Evolutionary conservation across 2,797 vertebrate genomes (phyloP).

Genomic region (Acestrorhynchus altus): DNA sequence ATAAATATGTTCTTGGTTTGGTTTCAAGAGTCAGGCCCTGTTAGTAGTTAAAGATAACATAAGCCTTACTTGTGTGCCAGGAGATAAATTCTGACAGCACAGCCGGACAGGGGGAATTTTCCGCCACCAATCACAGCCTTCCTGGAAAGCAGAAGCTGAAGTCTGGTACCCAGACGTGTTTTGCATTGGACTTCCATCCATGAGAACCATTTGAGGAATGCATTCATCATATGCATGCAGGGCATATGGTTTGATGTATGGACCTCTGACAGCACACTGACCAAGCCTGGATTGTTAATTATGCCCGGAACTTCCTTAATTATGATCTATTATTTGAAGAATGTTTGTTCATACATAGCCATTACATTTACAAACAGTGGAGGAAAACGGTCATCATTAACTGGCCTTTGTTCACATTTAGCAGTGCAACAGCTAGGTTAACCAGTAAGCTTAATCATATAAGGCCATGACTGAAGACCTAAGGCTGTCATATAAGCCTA

Average conservation of each 20-base stretch:
- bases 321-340: not conserved
- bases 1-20: slow-evolving; percentile 11
- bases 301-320: no score
- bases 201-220: not conserved
- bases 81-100: slow-evolving; percentile 82
- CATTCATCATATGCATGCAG: not conserved
- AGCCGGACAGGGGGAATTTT: slow-evolving; percentile 71
- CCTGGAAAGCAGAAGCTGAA: slow-evolving; percentile 76
- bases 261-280: slow-evolving; percentile 2
- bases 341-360: not conserved
- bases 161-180: slow-evolving; percentile 12
- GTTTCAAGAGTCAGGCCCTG: not conserved
- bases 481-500: slow-evolving; percentile 53
- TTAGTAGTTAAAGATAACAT: slow-evolving; percentile 66
- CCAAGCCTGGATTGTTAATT: not conserved
- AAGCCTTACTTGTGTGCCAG: slow-evolving; percentile 70
- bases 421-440: slow-evolving; percentile 33
- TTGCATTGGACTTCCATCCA: not conserved
- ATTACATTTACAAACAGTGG: not conserved
- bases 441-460: slow-evolving; percentile 40
- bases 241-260: not conserved
- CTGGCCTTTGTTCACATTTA: slow-evolving; percentile 40
- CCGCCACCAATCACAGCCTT: slow-evolving; percentile 80
- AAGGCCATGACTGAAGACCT: slow-evolving; percentile 31
- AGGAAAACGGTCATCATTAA: slow-evolving; percentile 24